Conservation (phyloP, 2,888 invertebrate species). For the Hypena proboscidalis region DNA sequence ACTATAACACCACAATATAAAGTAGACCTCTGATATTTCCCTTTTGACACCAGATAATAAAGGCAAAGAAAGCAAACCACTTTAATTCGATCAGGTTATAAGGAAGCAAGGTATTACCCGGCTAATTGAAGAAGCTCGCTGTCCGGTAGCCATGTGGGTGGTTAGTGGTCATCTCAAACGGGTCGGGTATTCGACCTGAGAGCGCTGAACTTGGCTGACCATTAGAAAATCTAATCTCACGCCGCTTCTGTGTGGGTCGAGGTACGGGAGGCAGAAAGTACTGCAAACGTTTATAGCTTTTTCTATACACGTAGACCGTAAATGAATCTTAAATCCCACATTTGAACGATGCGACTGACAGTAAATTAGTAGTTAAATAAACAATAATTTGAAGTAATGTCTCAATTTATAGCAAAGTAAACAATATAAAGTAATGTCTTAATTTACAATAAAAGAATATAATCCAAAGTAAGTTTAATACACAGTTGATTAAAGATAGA, state of each 20-base stretch:
- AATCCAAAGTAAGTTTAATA: no score
- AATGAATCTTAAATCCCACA: no score
- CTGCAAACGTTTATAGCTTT: not conserved
- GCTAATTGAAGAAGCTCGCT: conserved; percentile 12
- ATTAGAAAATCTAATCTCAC: conserved; percentile 64
- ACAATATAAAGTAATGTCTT: no score
- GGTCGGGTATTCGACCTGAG: conserved; percentile 48
- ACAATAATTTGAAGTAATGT: no score
- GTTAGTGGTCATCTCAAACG: conserved; percentile 23
- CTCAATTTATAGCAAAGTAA: no score
- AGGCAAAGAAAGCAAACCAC: conserved; percentile 42
- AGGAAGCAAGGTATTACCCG: conserved; percentile 35
- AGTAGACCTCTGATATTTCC: conserved; percentile 29
- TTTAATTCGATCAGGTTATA: conserved; percentile 44
- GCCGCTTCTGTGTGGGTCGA: conserved; percentile 57
- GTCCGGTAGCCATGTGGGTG: conserved; percentile 12
- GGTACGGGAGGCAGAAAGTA: conserved; percentile 38
- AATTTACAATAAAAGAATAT: no score
- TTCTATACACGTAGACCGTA: no score
- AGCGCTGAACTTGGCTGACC: conserved; percentile 59
- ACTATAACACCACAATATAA: conserved; percentile 3
- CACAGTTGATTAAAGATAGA: no score
- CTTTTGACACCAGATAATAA: conserved; percentile 38
- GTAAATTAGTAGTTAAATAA: no score
- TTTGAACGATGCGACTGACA: no score